phyloP scores from a whole-genome alignment of 2,113 vertebrate genomes.

The Canis aureus region DNA sequence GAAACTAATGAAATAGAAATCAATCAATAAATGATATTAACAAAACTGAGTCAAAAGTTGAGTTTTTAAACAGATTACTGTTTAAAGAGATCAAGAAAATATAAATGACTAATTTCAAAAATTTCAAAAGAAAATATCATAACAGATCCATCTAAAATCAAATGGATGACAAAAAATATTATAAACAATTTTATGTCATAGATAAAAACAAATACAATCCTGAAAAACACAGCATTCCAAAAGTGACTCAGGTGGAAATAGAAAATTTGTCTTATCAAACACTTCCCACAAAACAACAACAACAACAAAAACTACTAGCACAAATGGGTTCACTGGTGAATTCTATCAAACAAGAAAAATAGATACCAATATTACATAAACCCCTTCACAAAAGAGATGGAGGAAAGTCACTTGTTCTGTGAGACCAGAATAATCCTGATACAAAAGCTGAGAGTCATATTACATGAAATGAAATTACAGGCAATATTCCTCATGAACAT shows the following conservation, averaged over 20 bases:
- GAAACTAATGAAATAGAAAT: not conserved
- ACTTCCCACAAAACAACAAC: not conserved
- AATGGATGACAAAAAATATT: not conserved
- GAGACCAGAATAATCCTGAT: not conserved
- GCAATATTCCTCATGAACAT: not conserved
- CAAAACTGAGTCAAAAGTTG: not conserved
- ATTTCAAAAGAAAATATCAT: not conserved
- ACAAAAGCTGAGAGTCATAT: not conserved
- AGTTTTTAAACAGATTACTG: not conserved
- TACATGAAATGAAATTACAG: not conserved
- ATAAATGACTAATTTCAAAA: not conserved
- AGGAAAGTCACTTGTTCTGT: not conserved
- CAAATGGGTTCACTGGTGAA: not conserved
- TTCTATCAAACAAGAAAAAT: not conserved
- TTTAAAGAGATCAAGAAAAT: not conserved
- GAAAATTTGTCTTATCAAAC: not conserved
- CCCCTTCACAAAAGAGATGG: not conserved
- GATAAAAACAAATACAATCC: not conserved
- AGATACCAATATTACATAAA: not conserved
- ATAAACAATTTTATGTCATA: not conserved
- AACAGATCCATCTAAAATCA: not conserved
- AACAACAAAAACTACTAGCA: not conserved
- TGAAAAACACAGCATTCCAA: not conserved
- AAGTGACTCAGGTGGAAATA: not conserved
- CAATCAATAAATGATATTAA: not conserved